Evolutionary conservation across 2,888 invertebrate genomes (phyloP), one percentile per base, ranked within the genome.

Genomic region (Eupithecia subumbrata): DNA sequence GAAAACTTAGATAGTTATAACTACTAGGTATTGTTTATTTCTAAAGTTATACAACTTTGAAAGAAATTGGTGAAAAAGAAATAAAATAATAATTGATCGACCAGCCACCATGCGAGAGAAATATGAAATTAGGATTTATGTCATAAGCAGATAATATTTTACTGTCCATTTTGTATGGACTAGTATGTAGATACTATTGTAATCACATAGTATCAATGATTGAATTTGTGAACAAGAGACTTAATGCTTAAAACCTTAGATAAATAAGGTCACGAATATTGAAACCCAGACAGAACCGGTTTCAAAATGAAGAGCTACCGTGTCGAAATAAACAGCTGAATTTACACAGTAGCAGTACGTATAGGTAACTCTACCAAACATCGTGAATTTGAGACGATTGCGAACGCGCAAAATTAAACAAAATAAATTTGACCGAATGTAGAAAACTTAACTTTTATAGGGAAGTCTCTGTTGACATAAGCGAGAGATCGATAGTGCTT

Each of bases 261-360:
- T 87, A 88, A 76, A 88, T 88, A 87, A 87, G 89, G 89, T 88
- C 87, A 86, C 83, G 80, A 84, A 83, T 84, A 82, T 84, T 78
- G 79, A 84, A 83, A 88, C 85, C 87, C 84, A 82, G 84, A 82
- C 75, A 79, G 64, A 82, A 88, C 90, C 84, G 84, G 89, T 90
- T 90, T 76, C 68, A 71, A 80, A 83, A 85, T 80, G 78, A 81
- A 75, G 80, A 84, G 82, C 73, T 79, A 80, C 79, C 81, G 81
- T 87, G 86, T 86, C 83, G 80, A 85, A 82, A 85, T 82, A 82
- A 81, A 82, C 80, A 22, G 22, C 22, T 60, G 22, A 60, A 83
- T 30, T 56, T 45, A 68, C 63, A 48, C n/a, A 12, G 56, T 22
- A 56, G 12, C 11, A 25, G 25, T 56, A n/a, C n/a, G 48, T n/a